Base-by-base conservation (phyloP, 2,888 invertebrate species). In the Deroplatys truncata region DNA sequence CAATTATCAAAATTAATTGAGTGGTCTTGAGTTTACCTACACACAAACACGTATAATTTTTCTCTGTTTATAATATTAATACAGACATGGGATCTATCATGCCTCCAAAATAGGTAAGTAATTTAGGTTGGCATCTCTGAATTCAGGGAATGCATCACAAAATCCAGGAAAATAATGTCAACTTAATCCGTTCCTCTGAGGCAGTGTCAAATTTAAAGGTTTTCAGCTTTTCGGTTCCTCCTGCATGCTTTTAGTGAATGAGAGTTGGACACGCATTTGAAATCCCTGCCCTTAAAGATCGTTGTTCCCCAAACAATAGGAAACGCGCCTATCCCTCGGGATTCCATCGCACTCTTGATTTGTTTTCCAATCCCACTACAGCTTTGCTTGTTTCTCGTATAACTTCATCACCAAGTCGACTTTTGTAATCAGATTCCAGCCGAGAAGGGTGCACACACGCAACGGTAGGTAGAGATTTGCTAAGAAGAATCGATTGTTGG, bases 351-450 rank as follows among this genome's bases (percentile, higher is more conserved):
- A 72, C 56, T 72, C 56, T 72, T 72, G 20, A 72, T 72, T 72
- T 72, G 56, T 72, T 72, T 72, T 72, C 20, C 56, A 72, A 72
- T 72, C 56, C 56, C 13, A 43, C 43, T 72, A 72, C 16, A 72
- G 56, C 56, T 72, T 72, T 72, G 56, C 56, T 72, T 72, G 56
- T 72, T 25, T 72, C 25, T 25, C 56, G 56, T 72, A 20, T 72
- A 86, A 86, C 56, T 86, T 86, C 86, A 86, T 86, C 86, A 72
- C 56, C 28, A 56, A 43, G 86, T 9, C 49, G 49, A 86, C 86
- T 86, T n/a, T 85, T 31, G 85, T 85, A 85, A 85, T 85, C 85
- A 85, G 72, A 72, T 86, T 56, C 72, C 72, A 86, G 86, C 25
- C 20, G 56, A 72, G 25, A 72, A 25, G 56, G 20, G 56, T 25